Evolutionary conservation across 2,888 invertebrate genomes (phyloP).

Genomic region (Dichetophora obliterata): DNA sequence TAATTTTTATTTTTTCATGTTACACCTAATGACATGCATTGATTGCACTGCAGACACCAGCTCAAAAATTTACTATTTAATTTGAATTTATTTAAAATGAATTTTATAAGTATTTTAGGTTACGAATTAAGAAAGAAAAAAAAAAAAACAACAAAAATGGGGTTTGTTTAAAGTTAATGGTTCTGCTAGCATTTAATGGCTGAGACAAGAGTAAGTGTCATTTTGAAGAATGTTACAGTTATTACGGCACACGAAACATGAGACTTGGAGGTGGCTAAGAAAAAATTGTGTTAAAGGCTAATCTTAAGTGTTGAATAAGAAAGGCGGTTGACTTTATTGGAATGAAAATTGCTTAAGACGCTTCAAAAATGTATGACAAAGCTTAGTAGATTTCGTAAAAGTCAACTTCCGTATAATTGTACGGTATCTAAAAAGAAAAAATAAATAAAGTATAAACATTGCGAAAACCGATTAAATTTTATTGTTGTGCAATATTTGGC

Average conservation of each 20-base stretch:
- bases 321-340: too few species aligned
- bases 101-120: not conserved
- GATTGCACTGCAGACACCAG: not conserved
- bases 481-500: too few species aligned
- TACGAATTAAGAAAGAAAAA: not conserved
- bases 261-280: too few species aligned
- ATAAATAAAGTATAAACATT: too few species aligned
- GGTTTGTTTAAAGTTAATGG: constrained; percentile 3
- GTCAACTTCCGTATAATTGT: too few species aligned
- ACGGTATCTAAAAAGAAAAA: too few species aligned
- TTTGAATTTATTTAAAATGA: constrained; percentile 31
- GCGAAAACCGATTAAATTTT: too few species aligned
- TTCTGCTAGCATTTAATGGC: constrained; percentile 23
- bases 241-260: not conserved
- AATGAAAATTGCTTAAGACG: too few species aligned
- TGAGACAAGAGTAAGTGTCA: not conserved
- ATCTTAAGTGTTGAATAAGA: too few species aligned
- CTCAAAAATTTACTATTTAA: not conserved
- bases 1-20: not conserved
- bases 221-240: constrained; percentile 8
- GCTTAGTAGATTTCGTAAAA: too few species aligned
- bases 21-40: constrained; percentile 18
- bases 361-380: too few species aligned
- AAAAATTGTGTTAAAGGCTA: too few species aligned
- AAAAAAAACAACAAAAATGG: not conserved